phyloP scores from a whole-genome alignment of 2,113 vertebrate species.

The Heterotis niloticus region DNA sequence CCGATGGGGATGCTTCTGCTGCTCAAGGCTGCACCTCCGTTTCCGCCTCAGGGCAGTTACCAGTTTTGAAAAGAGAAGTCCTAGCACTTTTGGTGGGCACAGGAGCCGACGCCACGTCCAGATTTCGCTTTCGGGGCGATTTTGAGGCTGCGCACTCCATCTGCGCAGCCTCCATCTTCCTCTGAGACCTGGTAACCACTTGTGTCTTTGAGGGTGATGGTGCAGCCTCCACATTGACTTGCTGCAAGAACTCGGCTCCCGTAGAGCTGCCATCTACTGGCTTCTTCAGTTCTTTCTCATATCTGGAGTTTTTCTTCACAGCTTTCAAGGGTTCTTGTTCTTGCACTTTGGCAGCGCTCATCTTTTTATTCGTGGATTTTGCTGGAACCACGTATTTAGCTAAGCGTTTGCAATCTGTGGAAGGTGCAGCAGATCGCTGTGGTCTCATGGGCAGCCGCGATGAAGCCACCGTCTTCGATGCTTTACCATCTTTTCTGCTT shows the following conservation, averaged over 20 bases:
- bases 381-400: background rate
- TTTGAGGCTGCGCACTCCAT: background rate
- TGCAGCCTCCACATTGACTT: conserved; percentile 36
- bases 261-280: background rate
- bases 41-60: conserved; percentile 25
- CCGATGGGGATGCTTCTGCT: background rate
- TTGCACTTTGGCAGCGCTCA: conserved; percentile 41
- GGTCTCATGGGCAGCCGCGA: conserved; percentile 44
- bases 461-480: conserved; percentile 51
- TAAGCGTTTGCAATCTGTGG: conserved; percentile 36
- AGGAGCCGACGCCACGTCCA: conserved; percentile 40
- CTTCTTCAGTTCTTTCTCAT: conserved; percentile 51
- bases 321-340: conserved; percentile 39
- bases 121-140: conserved; percentile 46
- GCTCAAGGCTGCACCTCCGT: background rate
- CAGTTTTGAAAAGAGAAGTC: conserved; percentile 52
- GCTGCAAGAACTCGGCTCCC: conserved; percentile 23
- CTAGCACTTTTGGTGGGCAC: conserved; percentile 59
- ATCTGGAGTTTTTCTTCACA: conserved; percentile 16
- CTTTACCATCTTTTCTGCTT: conserved; percentile 31
- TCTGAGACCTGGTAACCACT: conserved; percentile 67
- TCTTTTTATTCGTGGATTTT: conserved; percentile 11
- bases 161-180: conserved; percentile 51
- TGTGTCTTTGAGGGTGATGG: conserved; percentile 54
- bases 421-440: conserved; percentile 31